Evolutionary conservation across 2,113 vertebrate genomes (phyloP).

Genomic region (Mystacornis crossleyi): DNA sequence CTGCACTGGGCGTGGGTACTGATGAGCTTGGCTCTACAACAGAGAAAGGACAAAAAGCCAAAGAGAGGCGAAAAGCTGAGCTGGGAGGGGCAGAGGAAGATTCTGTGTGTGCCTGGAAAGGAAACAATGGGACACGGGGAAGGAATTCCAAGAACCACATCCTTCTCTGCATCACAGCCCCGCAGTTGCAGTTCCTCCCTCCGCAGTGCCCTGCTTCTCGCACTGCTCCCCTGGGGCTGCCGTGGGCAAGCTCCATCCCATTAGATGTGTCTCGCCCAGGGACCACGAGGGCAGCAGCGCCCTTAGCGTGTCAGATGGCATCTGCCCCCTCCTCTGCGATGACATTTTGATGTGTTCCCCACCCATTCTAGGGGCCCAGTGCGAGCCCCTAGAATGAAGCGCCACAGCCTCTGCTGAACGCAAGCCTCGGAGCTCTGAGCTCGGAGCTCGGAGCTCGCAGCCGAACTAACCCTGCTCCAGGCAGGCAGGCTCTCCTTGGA

Average conservation of each 20-base stretch:
- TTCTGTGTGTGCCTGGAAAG: not conserved
- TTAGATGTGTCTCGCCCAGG: not conserved
- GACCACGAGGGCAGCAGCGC: not conserved
- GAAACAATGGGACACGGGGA: constrained; percentile 32
- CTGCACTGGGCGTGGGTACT: not conserved
- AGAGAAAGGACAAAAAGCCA: not conserved
- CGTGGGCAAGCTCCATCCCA: not conserved
- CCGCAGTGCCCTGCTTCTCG: not conserved
- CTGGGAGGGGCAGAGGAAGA: not conserved
- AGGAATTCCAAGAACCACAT: constrained; percentile 48
- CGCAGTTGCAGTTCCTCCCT: not conserved
- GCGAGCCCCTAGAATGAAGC: not conserved
- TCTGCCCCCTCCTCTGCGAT: not conserved
- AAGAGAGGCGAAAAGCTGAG: constrained; percentile 1
- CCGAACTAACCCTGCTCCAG: not conserved
- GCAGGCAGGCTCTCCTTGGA: not conserved
- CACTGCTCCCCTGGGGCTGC: not conserved
- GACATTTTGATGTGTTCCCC: not conserved
- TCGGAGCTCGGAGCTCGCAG: not conserved
- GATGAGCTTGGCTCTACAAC: not conserved
- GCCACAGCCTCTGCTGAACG: not conserved
- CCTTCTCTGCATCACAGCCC: constrained; percentile 18
- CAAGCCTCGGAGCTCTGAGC: not conserved
- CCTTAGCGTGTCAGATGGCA: not conserved
- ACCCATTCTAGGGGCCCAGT: not conserved